Base-by-base conservation (phyloP, 2,113 vertebrate species). In the Amblyornis subalaris region DNA sequence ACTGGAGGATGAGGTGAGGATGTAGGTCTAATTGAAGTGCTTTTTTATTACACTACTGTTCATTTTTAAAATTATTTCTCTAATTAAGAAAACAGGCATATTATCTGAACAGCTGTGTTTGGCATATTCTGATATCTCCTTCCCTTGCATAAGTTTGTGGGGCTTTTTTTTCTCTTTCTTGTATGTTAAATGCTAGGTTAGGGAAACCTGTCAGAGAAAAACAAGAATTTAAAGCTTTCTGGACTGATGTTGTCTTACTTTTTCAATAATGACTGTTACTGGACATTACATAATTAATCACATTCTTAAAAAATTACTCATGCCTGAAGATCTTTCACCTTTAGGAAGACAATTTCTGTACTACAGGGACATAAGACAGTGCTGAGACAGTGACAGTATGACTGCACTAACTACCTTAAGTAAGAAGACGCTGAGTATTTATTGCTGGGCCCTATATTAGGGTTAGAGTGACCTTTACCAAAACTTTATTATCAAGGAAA, bases 1-100 rank as follows among this genome's bases (percentile, higher is more conserved):
- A 33, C 1, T 1, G 3, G 4, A 7, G 9, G 31, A 0, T 25
- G 6, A 9, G 14, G 6, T 38, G 7, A 36, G 9, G 2, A 47
- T 75, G 58, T 29, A 38, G 3, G 6, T 61, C 45, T 89, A 58
- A 58, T 77, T 69, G 50, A 91, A 89, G 29, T 45, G 40, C 4
- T 33, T 80, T 88, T 42, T 79, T 45, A 62, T 71, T 77, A 73
- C 14, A 65, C 91, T 89, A 5, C 9, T 85, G 2, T 84, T 85
- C 7, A 50, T 23, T 12, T 65, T 50, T 2, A 47, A 44, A 83
- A 69, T 22, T 33, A 6, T 79, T 96, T 82, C 51, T 87, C 24
- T 53, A 19, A 69, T 51, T 38, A 33, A 58, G 20, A 31, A 76
- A 67, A 61, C 21, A 47, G 4, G 21, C 8, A 54, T 51, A 73